Evolutionary conservation across 2,888 invertebrate species (phyloP).

Genomic region (Amitus sp.): DNA sequence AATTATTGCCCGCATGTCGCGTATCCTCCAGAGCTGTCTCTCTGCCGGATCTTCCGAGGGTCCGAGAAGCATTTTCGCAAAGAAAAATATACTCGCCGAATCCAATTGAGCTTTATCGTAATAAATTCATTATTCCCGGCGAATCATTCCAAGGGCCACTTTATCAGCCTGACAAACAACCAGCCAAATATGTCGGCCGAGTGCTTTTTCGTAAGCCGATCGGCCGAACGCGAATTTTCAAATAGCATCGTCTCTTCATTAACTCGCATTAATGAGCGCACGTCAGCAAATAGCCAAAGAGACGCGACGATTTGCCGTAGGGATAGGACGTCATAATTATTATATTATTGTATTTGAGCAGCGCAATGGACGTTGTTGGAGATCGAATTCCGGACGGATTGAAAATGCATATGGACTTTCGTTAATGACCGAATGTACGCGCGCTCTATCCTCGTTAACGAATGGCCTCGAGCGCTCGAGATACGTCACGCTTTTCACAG

Average conservation of each 20-base stretch:
- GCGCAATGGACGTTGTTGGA: constrained; percentile 24
- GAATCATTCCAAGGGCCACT: constrained; percentile 34
- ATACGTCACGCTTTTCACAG: constrained; percentile 38
- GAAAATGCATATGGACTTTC: constrained; percentile 43
- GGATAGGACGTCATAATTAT: constrained; percentile 23
- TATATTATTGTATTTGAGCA: constrained; percentile 34
- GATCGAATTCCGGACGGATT: constrained; percentile 46
- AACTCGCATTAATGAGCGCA: no score
- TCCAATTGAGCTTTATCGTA: constrained; percentile 48
- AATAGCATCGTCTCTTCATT: no score
- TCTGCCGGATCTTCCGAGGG: no score
- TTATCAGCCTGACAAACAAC: no score
- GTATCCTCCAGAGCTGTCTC: no score
- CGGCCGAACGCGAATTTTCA: no score
- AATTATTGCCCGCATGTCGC: constrained; percentile 60
- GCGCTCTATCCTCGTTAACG: constrained; percentile 55
- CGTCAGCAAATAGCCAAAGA: no score
- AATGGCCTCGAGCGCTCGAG: constrained; percentile 43
- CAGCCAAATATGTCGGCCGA: no score
- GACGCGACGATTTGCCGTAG: no score
- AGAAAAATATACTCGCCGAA: constrained; percentile 49
- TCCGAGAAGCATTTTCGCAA: constrained; percentile 27
- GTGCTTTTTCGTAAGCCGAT: no score
- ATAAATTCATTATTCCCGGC: constrained; percentile 42
- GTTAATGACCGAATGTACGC: constrained; percentile 46